Evolutionary conservation across 2,797 vertebrate genomes (phyloP), one percentile per base, ranked within the genome.

Genomic region (Percopsis omiscomaycus): DNA sequence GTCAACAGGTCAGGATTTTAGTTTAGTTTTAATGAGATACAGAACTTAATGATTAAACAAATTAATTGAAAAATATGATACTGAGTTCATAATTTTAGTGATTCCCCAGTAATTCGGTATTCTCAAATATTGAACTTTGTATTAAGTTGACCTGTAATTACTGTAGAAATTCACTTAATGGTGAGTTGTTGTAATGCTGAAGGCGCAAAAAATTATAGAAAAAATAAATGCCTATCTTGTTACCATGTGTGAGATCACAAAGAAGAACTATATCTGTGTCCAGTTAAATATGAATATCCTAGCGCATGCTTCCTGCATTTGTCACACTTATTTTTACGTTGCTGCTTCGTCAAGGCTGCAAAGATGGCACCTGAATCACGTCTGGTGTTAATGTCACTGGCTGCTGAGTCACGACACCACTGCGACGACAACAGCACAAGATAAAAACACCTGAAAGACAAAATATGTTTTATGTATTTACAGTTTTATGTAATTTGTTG

Each of bases 311-410:
- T 81, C 56, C 69, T 69, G 64, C 68, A 68, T 86, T 82, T 86
- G 84, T 89, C 86, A 88, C 69, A 59, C 85, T 64, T 86, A 87
- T 87, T 88, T 73, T 89, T 85, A 84, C 75, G 84, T 75, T 74
- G 66, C 64, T 74, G 73, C 74, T 71, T 61, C 52, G 68, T 71
- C 72, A 63, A 49, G 52, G 61, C 64, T 12, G 59, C 45, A 55
- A 55, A 59, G 22, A 54, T 11, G 47, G 10, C 12, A 48, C n/a
- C 30, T 8, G 8, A 14, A 3, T 42, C 10, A 13, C 4, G 56
- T 75, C 58, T 72, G 75, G 79, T 84, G 80, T 90, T 85, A 78
- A 11, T 75, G 74, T 71, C 65, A 71, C 74, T 58, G 73, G 44
- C 50, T 77, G 87, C 86, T 89, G 88, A 89, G 75, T 91, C 88